These are phyloP conservation scores for Arothron firmamentum DNA, from an alignment of 2,113 vertebrate species.

Conservation along the genomic window DNA sequence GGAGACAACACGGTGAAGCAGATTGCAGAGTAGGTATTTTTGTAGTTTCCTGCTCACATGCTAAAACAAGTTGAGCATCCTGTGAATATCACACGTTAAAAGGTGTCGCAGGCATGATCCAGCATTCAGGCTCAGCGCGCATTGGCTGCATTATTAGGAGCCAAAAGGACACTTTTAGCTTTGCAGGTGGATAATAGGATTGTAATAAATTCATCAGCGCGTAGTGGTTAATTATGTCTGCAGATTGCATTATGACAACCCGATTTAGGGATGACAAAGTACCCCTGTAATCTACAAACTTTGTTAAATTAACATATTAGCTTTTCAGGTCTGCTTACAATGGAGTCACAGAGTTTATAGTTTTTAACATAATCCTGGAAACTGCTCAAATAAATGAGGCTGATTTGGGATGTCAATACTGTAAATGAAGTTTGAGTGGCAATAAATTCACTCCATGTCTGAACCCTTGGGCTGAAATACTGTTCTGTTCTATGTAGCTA, in stretches of 20 bases:
- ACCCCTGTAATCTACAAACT: neutral
- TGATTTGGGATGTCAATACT: too few relatives aligned
- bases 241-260: conserved; percentile 3
- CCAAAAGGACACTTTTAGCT: too few relatives aligned
- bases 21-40: conserved; percentile 28
- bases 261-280: neutral
- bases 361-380: neutral
- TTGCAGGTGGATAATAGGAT: neutral
- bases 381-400: too few relatives aligned
- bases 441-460: too few relatives aligned
- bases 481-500: too few relatives aligned
- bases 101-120: conserved; percentile 39
- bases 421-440: too few relatives aligned
- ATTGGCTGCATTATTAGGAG: neutral
- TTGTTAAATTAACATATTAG: conserved; percentile 3
- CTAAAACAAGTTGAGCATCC: conserved; percentile 33
- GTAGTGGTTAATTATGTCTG: conserved; percentile 1
- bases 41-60: conserved; percentile 13
- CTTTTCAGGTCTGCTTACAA: neutral
- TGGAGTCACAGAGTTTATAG: neutral
- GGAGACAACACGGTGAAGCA: conserved; percentile 34
- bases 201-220: conserved; percentile 1
- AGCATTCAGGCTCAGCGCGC: conserved; percentile 14
- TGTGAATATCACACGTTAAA: conserved; percentile 40
- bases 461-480: too few relatives aligned